Conservation (phyloP, 2,888 invertebrate species). For the Sinhomidia bicolor region DNA sequence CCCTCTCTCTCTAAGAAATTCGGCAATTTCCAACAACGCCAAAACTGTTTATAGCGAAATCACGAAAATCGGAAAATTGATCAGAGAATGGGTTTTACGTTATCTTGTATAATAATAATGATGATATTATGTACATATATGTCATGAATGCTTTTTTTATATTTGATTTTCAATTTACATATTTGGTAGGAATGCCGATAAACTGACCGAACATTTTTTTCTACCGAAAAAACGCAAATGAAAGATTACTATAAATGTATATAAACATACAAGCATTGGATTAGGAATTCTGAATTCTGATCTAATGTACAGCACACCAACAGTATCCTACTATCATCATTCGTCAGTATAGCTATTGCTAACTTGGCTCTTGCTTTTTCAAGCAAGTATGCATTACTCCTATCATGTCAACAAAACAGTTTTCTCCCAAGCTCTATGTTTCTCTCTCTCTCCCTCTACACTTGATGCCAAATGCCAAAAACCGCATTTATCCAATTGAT, state of each 20-base stretch:
- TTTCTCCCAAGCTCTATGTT: constrained; percentile 20
- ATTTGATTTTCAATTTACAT: constrained; percentile 2
- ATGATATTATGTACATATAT: constrained; percentile 10
- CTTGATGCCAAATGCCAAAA: constrained; percentile 32
- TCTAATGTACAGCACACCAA: not conserved
- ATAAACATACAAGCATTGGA: too few species aligned
- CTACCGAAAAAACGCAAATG: not conserved
- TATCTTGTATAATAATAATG: constrained; percentile 10
- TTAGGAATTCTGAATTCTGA: not conserved
- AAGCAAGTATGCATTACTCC: not conserved
- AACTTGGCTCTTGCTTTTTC: not conserved
- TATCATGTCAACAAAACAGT: constrained; percentile 16
- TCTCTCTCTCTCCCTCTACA: too few species aligned
- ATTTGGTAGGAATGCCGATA: constrained; percentile 14
- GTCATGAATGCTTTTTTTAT: constrained; percentile 7
- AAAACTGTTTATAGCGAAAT: constrained; percentile 6
- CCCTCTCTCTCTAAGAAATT: not conserved
- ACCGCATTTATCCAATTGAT: constrained; percentile 32
- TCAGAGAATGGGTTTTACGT: constrained; percentile 2
- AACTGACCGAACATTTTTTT: not conserved
- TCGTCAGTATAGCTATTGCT: not conserved
- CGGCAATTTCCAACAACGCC: not conserved
- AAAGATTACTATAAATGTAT: too few species aligned
- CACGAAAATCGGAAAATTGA: constrained; percentile 28
- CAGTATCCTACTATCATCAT: constrained; percentile 1